Base-by-base conservation (phyloP, 1,140 invertebrate genomes). In the Lethocerus indicus region DNA sequence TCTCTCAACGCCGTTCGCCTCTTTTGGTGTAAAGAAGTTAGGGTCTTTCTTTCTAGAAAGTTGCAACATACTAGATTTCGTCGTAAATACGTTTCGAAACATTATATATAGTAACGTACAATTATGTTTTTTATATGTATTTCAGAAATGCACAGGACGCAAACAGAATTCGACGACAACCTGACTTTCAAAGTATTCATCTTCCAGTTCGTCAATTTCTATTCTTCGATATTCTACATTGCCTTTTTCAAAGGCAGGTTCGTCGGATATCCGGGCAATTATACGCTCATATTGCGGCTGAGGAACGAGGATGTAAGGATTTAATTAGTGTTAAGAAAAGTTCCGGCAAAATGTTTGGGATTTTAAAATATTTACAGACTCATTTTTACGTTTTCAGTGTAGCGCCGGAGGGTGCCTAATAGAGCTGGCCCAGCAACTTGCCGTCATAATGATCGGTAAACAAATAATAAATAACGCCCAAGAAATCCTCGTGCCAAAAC, bases 121-220 rank as follows among this genome's bases (percentile, higher is more conserved):
- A 20, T 7, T 45, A 45, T 28, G 3, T 2, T 7, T 7, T 26
- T 21, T 13, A 4, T 40, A 14, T 40, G n/a, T 55, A 58, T 76
- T 55, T 69, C 75, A 64, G 82, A 89, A 64, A 79, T 84, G 72
- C 81, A 85, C 58, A 67, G 85, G 56, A 89, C 85, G 1, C 81
- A 88, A 67, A 81, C 79, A 21, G 82, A 89, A 60, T 88, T 83
- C 62, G 86, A 89, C 50, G 80, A 88, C 58, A 83, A 80, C 62
- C 68, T 86, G 20, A 83, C 81, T 1, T 75, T 89, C 57, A 89
- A 88, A 71, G 83, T 87, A 47, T 89, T 87, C 64, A 70, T 87
- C 52, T 87, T 89, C 60, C 83, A 88, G 64, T 89, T 89, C 64
- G 77, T 88, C 56, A 89, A 89, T 64, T 87, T 81, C 60, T 89